phyloP scores from a whole-genome alignment of 1,140 invertebrate genomes.

The Papilio glaucus region DNA sequence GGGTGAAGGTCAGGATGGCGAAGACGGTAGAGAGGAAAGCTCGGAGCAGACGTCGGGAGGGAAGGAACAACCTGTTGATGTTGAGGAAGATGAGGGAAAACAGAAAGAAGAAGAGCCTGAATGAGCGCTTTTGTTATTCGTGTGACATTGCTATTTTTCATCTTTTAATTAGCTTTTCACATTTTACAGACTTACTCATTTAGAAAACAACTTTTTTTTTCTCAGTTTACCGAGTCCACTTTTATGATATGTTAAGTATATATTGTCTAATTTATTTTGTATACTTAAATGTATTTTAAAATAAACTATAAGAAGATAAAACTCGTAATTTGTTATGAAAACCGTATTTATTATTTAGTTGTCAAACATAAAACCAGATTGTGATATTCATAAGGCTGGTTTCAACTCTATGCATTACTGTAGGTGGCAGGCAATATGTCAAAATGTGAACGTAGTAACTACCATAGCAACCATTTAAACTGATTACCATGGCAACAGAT shows the following conservation, averaged over 20 bases:
- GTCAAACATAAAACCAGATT: too few species aligned
- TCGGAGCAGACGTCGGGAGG: slow-evolving; percentile 38
- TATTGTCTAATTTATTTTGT: slow-evolving; percentile 2
- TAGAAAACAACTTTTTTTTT: not conserved
- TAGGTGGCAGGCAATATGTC: too few species aligned
- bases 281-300: slow-evolving; percentile 4
- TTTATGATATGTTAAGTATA: slow-evolving; percentile 21
- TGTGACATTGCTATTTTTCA: not conserved
- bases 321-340: not conserved
- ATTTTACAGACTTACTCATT: not conserved
- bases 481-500: too few species aligned
- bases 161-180: too few species aligned
- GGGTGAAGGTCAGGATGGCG: slow-evolving; percentile 39
- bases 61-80: slow-evolving; percentile 41
- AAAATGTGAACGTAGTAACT: too few species aligned
- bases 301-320: slow-evolving; percentile 2
- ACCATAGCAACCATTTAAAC: too few species aligned
- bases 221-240: not conserved
- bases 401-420: too few species aligned
- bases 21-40: slow-evolving; percentile 30
- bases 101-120: slow-evolving; percentile 23
- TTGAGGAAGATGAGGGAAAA: slow-evolving; percentile 37
- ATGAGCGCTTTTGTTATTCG: not conserved
- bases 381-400: too few species aligned
- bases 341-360: too few species aligned